Base-by-base conservation (phyloP, 2,113 vertebrate species). In the Psilopsiagon aurifrons region DNA sequence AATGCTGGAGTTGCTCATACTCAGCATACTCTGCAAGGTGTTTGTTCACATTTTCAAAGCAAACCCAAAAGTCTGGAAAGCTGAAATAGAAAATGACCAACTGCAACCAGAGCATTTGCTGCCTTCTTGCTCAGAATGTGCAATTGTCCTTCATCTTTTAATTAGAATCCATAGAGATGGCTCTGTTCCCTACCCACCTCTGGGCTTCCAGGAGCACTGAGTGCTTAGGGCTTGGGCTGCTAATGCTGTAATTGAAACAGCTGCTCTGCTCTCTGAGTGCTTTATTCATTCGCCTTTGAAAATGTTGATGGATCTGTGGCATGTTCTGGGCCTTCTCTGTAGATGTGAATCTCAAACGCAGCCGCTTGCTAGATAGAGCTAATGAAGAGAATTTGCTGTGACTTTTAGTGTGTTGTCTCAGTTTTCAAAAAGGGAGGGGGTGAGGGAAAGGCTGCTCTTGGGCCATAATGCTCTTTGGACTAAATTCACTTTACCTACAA, bases 251-350 rank as follows among this genome's bases (percentile, higher is more conserved):
- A 95, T 90, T 91, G 79, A 87, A 88, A 74, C 86, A 88, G 85
- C 86, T 91, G 91, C 79, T 96, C 68, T 82, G 68, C 57, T 96
- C 70, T 64, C 73, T 20, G 44, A 95, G 63, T 83, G 52, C 88
- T 94, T 83, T 71, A 81, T 81, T 97, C 66, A 83, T 96, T 91
- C 96, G 83, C 92, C 93, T 94, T 86, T 7, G 2, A 82, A 95
- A 90, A 92, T 84, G 76, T 83, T 95, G 94, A 82, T 85, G 94
- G 67, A 91, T 81, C 88, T 88, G 70, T 90, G 69, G 43, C 15
- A 3, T 64, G 55, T 85, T 63, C n/a, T 46, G 5, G 23, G 60
- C 76, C 69, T 86, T 92, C 92, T 81, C 59, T 80, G 28, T 79
- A 85, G 66, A 91, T 86, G 23, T 41, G 74, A 69, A 92, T 96